Evolutionary conservation across 1,140 invertebrate species (phyloP), one percentile per base, ranked within the genome.

Genomic region (Drosophila ogumai): DNA sequence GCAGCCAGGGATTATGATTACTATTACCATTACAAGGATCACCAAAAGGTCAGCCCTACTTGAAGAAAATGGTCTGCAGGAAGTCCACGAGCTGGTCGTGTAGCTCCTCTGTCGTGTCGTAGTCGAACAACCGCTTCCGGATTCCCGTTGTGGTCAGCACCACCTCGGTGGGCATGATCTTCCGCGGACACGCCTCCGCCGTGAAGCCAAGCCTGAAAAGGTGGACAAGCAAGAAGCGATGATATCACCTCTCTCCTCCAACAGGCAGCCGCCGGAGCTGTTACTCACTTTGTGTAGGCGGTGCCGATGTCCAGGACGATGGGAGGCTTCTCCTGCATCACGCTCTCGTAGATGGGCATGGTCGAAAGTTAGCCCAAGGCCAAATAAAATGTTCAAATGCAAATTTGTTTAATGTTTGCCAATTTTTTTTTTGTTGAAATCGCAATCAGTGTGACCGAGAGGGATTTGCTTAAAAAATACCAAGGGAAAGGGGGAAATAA

Each of bases 291-390:
- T 3, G 98, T 99, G 87, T 98, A 99, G 34, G 97, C 97, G 43
- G 94, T 94, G 41, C 98, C 98, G 71, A 99, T 96, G 92, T 99
- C 98, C 63, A 99, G 92, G 3, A 99, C 96, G 1, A 99, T 96
- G 15, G 96, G 95, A 92, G 97, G 95, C 92, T 98, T 98, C 69
- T 98, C 97, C 79, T 96, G 95, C 73, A 96, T 95, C 63, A 96
- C 94, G 28, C 95, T 94, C 93, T 98, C 97, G 88, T 97, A 98
- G 7, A 96, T 88, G 12, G 95, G 94, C 94, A 96, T 95, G 17
- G 56, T 67, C 5, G 25, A 17, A 15, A 36, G 28, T 13, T 25
- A 34, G 17, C 13, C n/a, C 12, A 15, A 3, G n/a, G 19, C 34
- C 32, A 40, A 40, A 28, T 40, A 60, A 3, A n/a, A 22, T 38